Conservation (phyloP, 2,888 invertebrate species). For the Papilio demoleus region DNA sequence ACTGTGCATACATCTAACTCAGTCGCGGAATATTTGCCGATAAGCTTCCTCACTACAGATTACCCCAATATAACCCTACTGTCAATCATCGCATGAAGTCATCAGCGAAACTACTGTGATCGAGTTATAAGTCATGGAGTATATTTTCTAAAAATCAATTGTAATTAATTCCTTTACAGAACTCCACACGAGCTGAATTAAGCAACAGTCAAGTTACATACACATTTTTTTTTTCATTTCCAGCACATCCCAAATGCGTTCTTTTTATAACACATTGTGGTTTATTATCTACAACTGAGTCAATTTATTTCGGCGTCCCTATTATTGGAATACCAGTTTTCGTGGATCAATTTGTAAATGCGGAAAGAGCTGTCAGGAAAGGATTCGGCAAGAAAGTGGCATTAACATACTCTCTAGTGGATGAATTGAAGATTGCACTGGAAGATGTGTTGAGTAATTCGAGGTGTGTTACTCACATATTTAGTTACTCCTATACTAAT, state of each 20-base stretch:
- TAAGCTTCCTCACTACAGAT: no score
- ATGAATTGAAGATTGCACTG: slow-evolving; percentile 56
- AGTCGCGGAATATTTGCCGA: no score
- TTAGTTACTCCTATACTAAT: no score
- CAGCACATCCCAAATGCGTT: slow-evolving; percentile 56
- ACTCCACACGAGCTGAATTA: no score
- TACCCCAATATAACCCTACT: no score
- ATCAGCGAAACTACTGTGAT: no score
- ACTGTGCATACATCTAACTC: no score
- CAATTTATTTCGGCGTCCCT: slow-evolving; percentile 57
- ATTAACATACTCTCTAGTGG: slow-evolving; percentile 51
- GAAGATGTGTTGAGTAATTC: slow-evolving; percentile 51
- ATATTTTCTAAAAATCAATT: no score
- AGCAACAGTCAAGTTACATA: no score
- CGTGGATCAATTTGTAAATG: slow-evolving; percentile 64
- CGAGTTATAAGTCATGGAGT: no score
- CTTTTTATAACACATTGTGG: slow-evolving; percentile 60
- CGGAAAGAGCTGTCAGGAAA: slow-evolving; percentile 55
- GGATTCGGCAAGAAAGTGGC: slow-evolving; percentile 58
- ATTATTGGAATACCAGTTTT: slow-evolving; percentile 59
- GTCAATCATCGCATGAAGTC: no score
- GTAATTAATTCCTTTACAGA: no score
- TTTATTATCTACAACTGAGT: slow-evolving; percentile 55
- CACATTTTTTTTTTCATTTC: slow-evolving; percentile 39
- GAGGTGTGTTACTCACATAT: slow-evolving; percentile 50